Evolutionary conservation across 2,797 vertebrate genomes (phyloP), one percentile per base, ranked within the genome.

Genomic region (Hozukius guyotensis): DNA sequence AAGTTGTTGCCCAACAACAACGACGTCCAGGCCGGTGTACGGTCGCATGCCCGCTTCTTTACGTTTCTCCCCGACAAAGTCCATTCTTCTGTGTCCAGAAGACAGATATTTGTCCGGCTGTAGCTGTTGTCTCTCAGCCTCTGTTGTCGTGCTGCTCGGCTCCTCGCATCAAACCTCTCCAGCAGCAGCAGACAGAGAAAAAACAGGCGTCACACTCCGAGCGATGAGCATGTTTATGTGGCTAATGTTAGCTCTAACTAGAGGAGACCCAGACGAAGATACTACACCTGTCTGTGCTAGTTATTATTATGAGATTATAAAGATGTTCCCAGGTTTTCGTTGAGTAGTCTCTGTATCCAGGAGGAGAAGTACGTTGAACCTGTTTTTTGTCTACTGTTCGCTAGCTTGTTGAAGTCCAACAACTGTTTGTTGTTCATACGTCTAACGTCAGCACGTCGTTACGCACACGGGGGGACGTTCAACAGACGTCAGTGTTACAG

Each of bases 351-450:
- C 71, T 22, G 61, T 66, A 4, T 82, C 75, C 78, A 16, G 81
- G 63, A 72, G 66, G 38, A 7, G 42, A 89, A 88, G 80, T 79
- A 53, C 77, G 80, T 27, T 76, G 77, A 31, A 78, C 70, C 81
- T 85, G 89, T 88, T 92, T 87, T 27, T 22, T 72, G 71, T 87
- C 75, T 91, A 80, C 85, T 90, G 87, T 71, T 86, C 88, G 88
- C 89, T 94, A 94, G 92, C 93, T 93, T 89, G 90, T 93, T 92
- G 82, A 89, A 93, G 94, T 94, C 93, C 92, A 92, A 91, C 93
- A 93, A 95, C 93, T 94, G 95, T 95, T 96, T 95, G 95, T 95
- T 96, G 95, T 95, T 93, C 94, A 86, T 85, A 85, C 91, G 88
- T 93, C 85, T 80, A 75, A 95, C 96, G 96, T 96, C 95, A 96